A percentile compares a stretch with the other conserved stretches of the same genome.
Evolutionary conservation across 2,113 vertebrate genomes (phyloP).

Genomic region (Polypterus senegalus): DNA sequence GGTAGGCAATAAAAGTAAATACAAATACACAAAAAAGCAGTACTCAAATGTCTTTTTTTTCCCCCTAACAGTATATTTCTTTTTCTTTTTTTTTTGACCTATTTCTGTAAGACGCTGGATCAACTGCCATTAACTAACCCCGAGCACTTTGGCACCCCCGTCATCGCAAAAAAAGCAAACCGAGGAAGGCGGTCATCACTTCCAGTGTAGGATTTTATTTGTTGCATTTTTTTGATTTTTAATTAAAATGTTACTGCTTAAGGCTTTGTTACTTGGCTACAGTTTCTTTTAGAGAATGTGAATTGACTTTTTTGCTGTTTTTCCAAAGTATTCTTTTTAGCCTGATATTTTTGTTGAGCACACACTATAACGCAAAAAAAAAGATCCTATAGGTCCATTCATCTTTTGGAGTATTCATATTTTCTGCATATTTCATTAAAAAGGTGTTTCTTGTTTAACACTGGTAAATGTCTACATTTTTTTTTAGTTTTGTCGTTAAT

Average conservation of each 20-base stretch:
- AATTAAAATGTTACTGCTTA: slow-evolving; percentile 9
- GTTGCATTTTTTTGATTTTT: neutral
- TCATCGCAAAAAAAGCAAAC: slow-evolving; percentile 93
- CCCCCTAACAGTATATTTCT: neutral
- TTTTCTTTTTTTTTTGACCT: neutral
- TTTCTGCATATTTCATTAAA: no score
- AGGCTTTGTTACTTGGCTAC: no score
- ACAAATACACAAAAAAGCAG: slow-evolving; percentile 1
- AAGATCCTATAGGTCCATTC: no score
- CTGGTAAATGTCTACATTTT: no score
- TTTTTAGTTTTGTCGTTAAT: no score
- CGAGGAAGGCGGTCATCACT: slow-evolving; percentile 83
- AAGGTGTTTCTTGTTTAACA: no score
- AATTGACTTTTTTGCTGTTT: no score
- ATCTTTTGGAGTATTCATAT: no score
- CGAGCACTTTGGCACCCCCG: slow-evolving; percentile 94
- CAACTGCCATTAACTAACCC: slow-evolving; percentile 93
- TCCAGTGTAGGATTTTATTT: slow-evolving; percentile 60
- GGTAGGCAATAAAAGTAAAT: slow-evolving; percentile 41
- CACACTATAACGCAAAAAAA: no score
- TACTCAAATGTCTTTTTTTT: neutral
- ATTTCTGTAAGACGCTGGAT: slow-evolving; percentile 67
- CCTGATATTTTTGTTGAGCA: no score
- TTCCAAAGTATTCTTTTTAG: no score
- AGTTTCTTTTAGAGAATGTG: no score